Base-by-base conservation (phyloP, 64 coral and sea anemone species). In the Actinia equina region DNA sequence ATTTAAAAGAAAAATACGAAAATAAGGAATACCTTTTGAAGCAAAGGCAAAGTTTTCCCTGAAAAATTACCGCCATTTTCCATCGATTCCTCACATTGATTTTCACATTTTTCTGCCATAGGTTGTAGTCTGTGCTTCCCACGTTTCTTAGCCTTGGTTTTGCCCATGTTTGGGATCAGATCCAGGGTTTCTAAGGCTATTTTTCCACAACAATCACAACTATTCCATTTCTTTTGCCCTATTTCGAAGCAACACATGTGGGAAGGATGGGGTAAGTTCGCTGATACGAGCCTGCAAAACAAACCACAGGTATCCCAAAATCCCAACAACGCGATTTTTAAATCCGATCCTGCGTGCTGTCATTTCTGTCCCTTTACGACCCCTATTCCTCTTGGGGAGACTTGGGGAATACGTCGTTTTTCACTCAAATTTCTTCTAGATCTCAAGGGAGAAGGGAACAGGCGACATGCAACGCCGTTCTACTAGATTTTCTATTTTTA, bases 61-160 rank as follows among this genome's bases (percentile, higher is more conserved):
- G 62, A 78, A 12, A 87, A 44, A 59, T 52, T 53, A 59, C 52
- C 44, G 65, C 70, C 80, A 49, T 22, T 59, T 56, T 94, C 53
- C 19, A 84, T 58, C 19, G 23, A 54, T 43, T 88, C 91, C 9
- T 17, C 79, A 56, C 43, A 44, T 17, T 79, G 85, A 42, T 91
- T 88, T 22, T 63, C 57, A 54, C 87, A 79, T 45, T 67, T 90
- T n/a, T 84, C 80, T 45, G 88, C 93, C 13, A 85, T 94, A 2
- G 93, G 88, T 17, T 83, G 89, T 5, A 83, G 69, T 18, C 93
- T 58, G 41, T 84, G 86, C n/a, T 71, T 87, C 1, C 55, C 58
- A 16, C 84, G 88, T 77, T 94, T 94, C 49, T 91, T 94, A 62
- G 77, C 49, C 82, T 87, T 94, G 5, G 88, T 83, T 65, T 94